phyloP scores from a whole-genome alignment of 2,113 vertebrate genomes.

The Diadophis punctatus region DNA sequence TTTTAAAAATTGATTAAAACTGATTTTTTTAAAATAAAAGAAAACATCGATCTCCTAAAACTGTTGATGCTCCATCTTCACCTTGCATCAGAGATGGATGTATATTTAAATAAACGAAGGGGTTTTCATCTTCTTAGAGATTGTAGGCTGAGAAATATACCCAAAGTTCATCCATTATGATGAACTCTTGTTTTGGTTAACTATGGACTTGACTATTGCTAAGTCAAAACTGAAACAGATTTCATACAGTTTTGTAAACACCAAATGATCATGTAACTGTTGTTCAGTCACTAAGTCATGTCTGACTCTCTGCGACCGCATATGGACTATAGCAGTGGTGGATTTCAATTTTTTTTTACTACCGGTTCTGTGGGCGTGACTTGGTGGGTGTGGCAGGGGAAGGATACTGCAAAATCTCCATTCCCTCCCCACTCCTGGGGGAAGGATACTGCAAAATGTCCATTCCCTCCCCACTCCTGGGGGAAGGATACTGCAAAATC shows the following conservation, averaged over 20 bases:
- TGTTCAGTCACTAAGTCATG: no score
- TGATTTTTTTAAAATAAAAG: neutral
- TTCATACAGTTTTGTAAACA: neutral
- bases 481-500: no score
- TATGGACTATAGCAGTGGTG: no score
- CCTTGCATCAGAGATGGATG: neutral
- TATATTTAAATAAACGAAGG: neutral
- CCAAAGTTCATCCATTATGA: neutral
- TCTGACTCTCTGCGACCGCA: no score
- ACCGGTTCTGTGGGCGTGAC: no score
- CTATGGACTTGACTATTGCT: neutral
- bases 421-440: no score
- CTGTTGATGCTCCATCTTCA: neutral
- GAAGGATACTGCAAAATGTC: no score
- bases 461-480: no score
- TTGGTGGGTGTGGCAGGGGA: no score
- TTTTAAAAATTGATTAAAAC: neutral
- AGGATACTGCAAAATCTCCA: no score
- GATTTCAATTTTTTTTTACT: no score
- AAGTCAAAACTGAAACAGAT: neutral
- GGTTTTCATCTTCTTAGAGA: neutral
- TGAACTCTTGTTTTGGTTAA: neutral
- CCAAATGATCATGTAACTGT: no score
- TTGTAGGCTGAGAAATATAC: neutral
- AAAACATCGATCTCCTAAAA: neutral